Base-by-base conservation (phyloP, 2,113 vertebrate genomes). In the Cyrtonyx montezumae region DNA sequence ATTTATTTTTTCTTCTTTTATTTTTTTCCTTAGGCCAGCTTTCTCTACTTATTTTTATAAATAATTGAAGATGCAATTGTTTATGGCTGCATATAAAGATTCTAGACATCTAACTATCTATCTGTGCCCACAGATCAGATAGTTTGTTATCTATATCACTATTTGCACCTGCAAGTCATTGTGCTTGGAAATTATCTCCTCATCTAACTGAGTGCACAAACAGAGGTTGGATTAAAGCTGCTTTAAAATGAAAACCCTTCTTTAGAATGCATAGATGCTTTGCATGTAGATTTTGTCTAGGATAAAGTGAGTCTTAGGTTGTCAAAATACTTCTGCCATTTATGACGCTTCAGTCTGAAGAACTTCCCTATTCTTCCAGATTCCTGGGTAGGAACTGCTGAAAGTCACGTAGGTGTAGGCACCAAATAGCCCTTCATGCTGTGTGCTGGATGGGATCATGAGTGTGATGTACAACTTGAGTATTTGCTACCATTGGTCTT, bases 121-220 rank as follows among this genome's bases (percentile, higher is more conserved):
- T 90, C 95, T 92, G 92, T 81, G 93, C 79, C 92, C 77, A 89
- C 94, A 83, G 74, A 96, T 96, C 95, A 94, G 91, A 95, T 96
- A 96, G 94, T 96, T 96, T 94, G 95, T 91, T 96, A 94, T 96
- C 96, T 94, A 85, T 94, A 95, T 96, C 93, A 78, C 96, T 95
- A 94, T 93, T 96, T 93, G 94, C 95, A 93, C 94, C 95, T 97
- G 89, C 94, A 92, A 95, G 92, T 94, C 92, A 96, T 96, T 93
- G 87, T 93, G 92, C 79, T 93, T 43, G 94, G 92, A 96, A 97
- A 92, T 96, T 87, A 96, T 89, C 94, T 93, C 94, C 63, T 96
- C 89, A 37, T 94, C 91, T 96, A 94, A 95, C 95, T 95, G 89
- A 91, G 89, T 91, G 89, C 93, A 94, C 89, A 92, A 92, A 87